A percentile compares a stretch with the other conserved stretches of the same genome.
Conservation (phyloP, 2,888 invertebrate genomes). For the Lordiphosa andalusiaca region DNA sequence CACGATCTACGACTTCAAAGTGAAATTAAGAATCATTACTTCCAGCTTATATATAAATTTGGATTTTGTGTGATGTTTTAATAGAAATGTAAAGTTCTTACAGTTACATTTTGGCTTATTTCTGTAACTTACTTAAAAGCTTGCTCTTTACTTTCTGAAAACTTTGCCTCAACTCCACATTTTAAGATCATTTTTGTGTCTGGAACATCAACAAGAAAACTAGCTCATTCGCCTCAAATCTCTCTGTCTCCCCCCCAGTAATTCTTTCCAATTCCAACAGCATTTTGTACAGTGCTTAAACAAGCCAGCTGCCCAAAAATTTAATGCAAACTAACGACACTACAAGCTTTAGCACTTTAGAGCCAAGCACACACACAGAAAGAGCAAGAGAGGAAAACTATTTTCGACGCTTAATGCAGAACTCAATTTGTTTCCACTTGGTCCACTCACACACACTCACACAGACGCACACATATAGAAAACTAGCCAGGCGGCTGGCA, state of each 20-base stretch:
- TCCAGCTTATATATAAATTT: no score
- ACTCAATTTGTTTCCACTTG: constrained; percentile 42
- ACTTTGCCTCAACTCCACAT: no score
- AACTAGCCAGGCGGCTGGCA: background rate
- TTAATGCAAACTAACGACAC: constrained; percentile 42
- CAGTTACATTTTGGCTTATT: no score
- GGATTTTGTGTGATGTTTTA: no score
- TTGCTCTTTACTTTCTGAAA: no score
- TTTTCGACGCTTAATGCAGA: constrained; percentile 41
- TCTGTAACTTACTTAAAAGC: no score
- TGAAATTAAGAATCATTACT: no score
- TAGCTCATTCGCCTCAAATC: background rate
- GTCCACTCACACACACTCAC: constrained; percentile 17
- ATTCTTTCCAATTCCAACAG: constrained; percentile 29
- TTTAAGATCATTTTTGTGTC: no score
- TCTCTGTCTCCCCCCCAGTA: constrained; percentile 11
- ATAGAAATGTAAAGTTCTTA: no score
- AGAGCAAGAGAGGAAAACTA: constrained; percentile 28
- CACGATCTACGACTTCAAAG: no score
- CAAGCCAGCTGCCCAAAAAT: constrained; percentile 28
- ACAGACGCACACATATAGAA: background rate
- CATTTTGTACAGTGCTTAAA: constrained; percentile 14
- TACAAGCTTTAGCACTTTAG: constrained; percentile 42
- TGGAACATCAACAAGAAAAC: constrained; percentile 6
- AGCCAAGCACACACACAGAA: background rate